Percentiles rank a stretch among this genome's conserved stretches.
These are phyloP conservation scores for Gila robusta DNA, from an alignment of 2,797 vertebrate species.

Conservation along the genomic window DNA sequence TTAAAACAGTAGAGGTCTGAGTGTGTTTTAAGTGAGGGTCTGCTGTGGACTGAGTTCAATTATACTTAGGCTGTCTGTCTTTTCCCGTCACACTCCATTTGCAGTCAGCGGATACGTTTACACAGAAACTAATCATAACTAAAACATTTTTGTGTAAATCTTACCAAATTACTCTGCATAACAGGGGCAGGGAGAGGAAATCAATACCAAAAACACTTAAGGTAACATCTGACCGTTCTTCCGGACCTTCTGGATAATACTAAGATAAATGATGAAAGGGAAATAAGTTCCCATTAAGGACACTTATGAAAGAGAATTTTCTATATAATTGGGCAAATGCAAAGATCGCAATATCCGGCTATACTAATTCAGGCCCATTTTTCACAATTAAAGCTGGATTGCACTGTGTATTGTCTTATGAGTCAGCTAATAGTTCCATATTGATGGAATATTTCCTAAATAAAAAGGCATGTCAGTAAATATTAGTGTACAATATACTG, in stretches of 20 bases:
- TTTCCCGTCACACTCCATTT: slow-evolving; percentile 83
- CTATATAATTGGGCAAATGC: slow-evolving; percentile 14
- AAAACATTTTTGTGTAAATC: slow-evolving; percentile 68
- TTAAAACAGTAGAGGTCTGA: slow-evolving; percentile 65
- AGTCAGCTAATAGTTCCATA: not conserved
- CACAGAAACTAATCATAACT: slow-evolving; percentile 75
- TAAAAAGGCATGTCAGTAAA: not conserved
- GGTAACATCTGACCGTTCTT: slow-evolving; percentile 64
- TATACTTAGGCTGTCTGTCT: slow-evolving; percentile 75
- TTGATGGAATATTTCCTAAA: not conserved
- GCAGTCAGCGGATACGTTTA: slow-evolving; percentile 74
- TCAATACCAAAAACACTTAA: slow-evolving; percentile 63
- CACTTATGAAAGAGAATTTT: slow-evolving; percentile 16
- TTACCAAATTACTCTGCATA: slow-evolving; percentile 64
- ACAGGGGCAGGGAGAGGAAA: slow-evolving; percentile 63
- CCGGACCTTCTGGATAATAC: slow-evolving; percentile 61
- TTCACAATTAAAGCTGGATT: slow-evolving; percentile 16
- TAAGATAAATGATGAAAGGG: slow-evolving; percentile 55
- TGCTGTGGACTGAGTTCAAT: slow-evolving; percentile 70
- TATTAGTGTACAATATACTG: not conserved
- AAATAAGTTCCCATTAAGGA: slow-evolving; percentile 46
- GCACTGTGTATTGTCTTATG: not conserved
- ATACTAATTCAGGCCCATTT: not conserved
- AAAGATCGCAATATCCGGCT: slow-evolving; percentile 30
- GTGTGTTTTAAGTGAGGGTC: slow-evolving; percentile 67